Evolutionary conservation across 2,888 invertebrate genomes (phyloP).

Genomic region (Pyrrhia umbra): DNA sequence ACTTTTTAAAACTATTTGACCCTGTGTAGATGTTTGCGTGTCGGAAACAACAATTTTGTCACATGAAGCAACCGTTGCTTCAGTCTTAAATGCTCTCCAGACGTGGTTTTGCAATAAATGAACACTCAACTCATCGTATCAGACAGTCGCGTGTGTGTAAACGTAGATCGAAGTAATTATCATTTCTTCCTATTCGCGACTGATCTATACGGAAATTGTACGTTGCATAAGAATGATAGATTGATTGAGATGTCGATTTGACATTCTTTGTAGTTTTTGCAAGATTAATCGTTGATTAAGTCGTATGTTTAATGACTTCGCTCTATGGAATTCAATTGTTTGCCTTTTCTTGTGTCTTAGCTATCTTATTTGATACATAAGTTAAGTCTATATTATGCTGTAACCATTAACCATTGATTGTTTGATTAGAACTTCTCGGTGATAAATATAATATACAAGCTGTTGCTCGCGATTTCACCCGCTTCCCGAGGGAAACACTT

Average conservation of each 20-base stretch:
- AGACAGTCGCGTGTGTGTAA: slow-evolving; percentile 48
- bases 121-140: slow-evolving; percentile 22
- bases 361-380: no score
- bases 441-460: no score
- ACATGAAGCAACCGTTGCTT: slow-evolving; percentile 3
- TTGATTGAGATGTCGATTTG: slow-evolving; percentile 10
- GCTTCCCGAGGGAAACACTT: no score
- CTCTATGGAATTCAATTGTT: no score
- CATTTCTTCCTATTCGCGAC: slow-evolving; percentile 44
- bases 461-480: no score
- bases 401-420: no score
- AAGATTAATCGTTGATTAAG: not conserved
- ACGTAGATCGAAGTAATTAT: slow-evolving; percentile 52
- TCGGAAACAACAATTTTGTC: slow-evolving; percentile 4
- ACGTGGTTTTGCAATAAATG: slow-evolving; percentile 22
- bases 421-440: no score
- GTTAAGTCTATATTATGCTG: no score
- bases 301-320: not conserved
- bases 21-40: not conserved
- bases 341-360: no score
- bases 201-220: slow-evolving; percentile 50
- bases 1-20: not conserved
- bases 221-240: slow-evolving; percentile 37
- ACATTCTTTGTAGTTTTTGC: not conserved
- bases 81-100: slow-evolving; percentile 2